Evolutionary conservation across 1,140 invertebrate species (phyloP), one percentile per base, ranked within the genome.

Genomic region (Stenopsyche tienmushanensis): DNA sequence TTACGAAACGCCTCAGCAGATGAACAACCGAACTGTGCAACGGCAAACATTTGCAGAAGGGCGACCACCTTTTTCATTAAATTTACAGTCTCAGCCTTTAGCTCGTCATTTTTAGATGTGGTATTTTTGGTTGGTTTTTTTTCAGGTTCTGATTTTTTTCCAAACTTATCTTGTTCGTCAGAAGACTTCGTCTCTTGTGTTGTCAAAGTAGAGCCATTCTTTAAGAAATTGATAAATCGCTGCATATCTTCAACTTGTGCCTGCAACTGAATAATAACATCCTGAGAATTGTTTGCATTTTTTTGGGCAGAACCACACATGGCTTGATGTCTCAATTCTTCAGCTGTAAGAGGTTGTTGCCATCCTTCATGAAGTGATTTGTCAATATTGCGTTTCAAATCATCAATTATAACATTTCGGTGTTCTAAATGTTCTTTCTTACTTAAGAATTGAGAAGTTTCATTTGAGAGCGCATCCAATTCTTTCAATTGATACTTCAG

Each of bases 201-300:
- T 8, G 76, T 53, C 70, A 78, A 77, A 42, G 75, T 76, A 0
- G 83, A 81, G 72, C 87, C 86, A 78, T 88, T 90, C 85, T 99
- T 97, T 60, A 99, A 83, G 74, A 98, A 96, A 72, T 92, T 87
- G 73, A 99, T 98, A 76, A 99, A 99, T 65, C 95, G 85, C 77
- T 99, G 97, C 75, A 99, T 84, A 80, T 99, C 97, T 47, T 89
- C 86, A 50, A 99, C 94, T 78, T 99, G 97, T 8, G 94, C 95
- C 80, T 98, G 97, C 8, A 99, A 80, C 77, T 99, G 97, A 29
- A 83, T 84, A 2, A 99, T 95, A 17, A 98, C 77, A 76, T 97
- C 92, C 74, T 97, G 62, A 10, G 49, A 47, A 26, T 64, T 45
- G 1, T n/a, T 20, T 13, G 26, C 49, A n/a, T 45, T 64, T 17